Evolutionary conservation across 1,140 invertebrate species (phyloP).

Genomic region (Drosophila funebris): DNA sequence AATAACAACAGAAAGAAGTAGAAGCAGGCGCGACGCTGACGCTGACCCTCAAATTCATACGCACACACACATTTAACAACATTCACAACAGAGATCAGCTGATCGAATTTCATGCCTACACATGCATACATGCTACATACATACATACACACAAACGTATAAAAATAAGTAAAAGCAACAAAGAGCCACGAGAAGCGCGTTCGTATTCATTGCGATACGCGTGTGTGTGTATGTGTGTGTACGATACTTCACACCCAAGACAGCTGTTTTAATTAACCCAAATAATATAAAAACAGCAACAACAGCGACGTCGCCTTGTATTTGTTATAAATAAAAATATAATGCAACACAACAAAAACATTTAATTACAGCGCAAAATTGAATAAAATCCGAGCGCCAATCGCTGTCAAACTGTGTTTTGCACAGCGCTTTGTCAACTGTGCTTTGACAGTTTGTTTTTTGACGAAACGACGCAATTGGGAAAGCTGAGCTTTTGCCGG

Average conservation of each 20-base stretch:
- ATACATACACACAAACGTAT: background rate
- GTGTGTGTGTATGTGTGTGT: constrained; percentile 22
- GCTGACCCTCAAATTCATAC: constrained; percentile 57
- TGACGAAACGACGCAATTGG: constrained; percentile 63
- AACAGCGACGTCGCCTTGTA: constrained; percentile 9
- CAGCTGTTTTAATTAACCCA: constrained; percentile 80
- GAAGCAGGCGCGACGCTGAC: constrained; percentile 28
- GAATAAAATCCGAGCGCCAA: constrained; percentile 35
- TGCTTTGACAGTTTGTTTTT: background rate
- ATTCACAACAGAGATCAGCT: constrained; percentile 62
- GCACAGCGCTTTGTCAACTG: constrained; percentile 20
- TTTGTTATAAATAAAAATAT: constrained; percentile 40
- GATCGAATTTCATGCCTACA: constrained; percentile 73
- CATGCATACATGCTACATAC: constrained; percentile 20
- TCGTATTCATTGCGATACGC: constrained; percentile 61
- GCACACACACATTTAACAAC: constrained; percentile 4
- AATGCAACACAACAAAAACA: background rate
- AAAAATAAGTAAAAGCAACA: constrained; percentile 32
- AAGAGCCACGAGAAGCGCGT: constrained; percentile 7
- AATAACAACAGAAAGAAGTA: background rate
- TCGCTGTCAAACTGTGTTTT: constrained; percentile 22
- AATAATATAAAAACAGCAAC: constrained; percentile 51
- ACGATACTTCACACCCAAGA: constrained; percentile 54
- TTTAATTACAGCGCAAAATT: constrained; percentile 44
- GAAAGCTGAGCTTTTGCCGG: constrained; percentile 74